A percentile compares a stretch with the other conserved stretches of the same genome.
phyloP scores from a whole-genome alignment of 1,140 invertebrate species.

The Drosophila biarmipes region DNA sequence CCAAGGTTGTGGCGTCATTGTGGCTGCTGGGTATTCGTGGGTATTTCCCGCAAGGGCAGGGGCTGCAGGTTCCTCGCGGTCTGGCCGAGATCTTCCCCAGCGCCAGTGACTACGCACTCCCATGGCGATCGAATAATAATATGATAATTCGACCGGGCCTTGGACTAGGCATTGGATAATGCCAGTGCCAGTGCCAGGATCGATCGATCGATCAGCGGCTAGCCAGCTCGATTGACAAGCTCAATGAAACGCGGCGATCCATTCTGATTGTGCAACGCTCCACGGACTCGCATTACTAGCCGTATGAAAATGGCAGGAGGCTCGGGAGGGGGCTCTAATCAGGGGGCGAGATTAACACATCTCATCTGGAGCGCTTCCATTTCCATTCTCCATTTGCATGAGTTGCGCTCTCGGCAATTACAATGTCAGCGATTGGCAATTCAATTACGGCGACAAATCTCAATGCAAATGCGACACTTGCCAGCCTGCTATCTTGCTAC shows the following conservation, averaged over 20 bases:
- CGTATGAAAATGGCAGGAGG: not conserved
- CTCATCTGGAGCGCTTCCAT: constrained; percentile 30
- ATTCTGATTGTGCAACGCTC: constrained; percentile 53
- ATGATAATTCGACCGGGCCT: constrained; percentile 42
- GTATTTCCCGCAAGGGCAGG: constrained; percentile 24
- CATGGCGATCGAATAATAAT: constrained; percentile 36
- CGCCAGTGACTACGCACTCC: constrained; percentile 13
- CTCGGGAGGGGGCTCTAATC: constrained; percentile 1
- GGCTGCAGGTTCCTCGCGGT: constrained; percentile 3
- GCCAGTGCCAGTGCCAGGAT: constrained; percentile 51
- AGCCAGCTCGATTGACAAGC: constrained; percentile 27
- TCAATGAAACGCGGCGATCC: constrained; percentile 39
- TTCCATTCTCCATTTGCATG: constrained; percentile 46
- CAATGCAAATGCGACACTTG: constrained; percentile 47
- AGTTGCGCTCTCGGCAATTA: constrained; percentile 34
- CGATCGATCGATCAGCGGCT: constrained; percentile 15
- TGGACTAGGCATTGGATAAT: constrained; percentile 65
- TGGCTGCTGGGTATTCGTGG: constrained; percentile 6
- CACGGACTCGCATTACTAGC: constrained; percentile 24
- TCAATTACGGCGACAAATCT: constrained; percentile 43
- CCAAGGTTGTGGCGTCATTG: constrained; percentile 43
- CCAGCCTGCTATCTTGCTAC: constrained; percentile 4
- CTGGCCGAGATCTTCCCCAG: constrained; percentile 9
- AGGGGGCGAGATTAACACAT: constrained; percentile 23
- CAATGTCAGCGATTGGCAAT: constrained; percentile 60